Percentiles rank a stretch among this genome's conserved stretches.
phyloP scores from a whole-genome alignment of 2,113 vertebrate genomes.

The Pyrgilauda ruficollis region DNA sequence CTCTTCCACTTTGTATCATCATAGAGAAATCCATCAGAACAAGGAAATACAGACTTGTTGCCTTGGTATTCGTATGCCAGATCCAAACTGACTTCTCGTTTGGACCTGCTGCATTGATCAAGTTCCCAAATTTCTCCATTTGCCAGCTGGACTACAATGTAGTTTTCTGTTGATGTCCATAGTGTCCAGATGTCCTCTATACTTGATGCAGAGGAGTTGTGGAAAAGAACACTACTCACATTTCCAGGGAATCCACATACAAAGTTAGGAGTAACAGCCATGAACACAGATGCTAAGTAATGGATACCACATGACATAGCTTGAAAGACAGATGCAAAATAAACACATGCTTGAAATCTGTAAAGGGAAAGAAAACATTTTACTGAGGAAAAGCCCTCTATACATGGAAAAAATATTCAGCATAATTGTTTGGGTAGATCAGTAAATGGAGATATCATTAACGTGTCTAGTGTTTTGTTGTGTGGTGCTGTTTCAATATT shows the following conservation, averaged over 20 bases:
- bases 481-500: background rate
- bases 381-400: background rate
- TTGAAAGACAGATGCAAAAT: slow-evolving; percentile 90
- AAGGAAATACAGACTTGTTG: slow-evolving; percentile 75
- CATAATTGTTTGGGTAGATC: background rate
- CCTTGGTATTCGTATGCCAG: slow-evolving; percentile 78
- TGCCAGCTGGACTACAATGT: slow-evolving; percentile 77
- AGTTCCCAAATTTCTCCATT: slow-evolving; percentile 90
- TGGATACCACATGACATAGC: slow-evolving; percentile 89
- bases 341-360: slow-evolving; percentile 90
- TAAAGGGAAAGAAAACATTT: slow-evolving; percentile 16
- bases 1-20: slow-evolving; percentile 81
- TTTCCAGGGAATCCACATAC: slow-evolving; percentile 79
- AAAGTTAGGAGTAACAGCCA: slow-evolving; percentile 85
- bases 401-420: background rate
- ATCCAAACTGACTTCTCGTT: slow-evolving; percentile 52
- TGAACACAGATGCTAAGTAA: slow-evolving; percentile 90
- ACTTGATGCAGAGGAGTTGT: slow-evolving; percentile 72
- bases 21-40: slow-evolving; percentile 79
- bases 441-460: background rate
- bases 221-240: slow-evolving; percentile 77
- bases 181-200: slow-evolving; percentile 78
- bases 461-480: background rate
- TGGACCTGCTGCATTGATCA: slow-evolving; percentile 76
- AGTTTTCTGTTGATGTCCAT: slow-evolving; percentile 66